Base-by-base conservation (phyloP, 2,113 vertebrate genomes). In the Chlorodrepanis virens region DNA sequence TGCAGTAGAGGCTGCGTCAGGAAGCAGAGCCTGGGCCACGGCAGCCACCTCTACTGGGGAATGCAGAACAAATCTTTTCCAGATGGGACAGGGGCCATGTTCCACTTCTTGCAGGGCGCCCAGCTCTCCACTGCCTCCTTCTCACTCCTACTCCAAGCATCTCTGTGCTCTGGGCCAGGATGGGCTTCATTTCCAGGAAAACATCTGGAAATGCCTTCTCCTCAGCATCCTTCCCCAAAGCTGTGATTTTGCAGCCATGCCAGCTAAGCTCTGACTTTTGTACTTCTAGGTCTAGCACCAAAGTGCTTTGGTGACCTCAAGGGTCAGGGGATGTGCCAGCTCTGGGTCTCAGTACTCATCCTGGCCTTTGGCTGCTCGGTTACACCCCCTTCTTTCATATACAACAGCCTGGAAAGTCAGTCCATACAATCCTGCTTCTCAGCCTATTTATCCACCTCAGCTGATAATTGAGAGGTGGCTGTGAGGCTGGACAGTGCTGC, bases 21-120 rank as follows among this genome's bases (percentile, higher is more conserved):
- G 92, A 69, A 50, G 53, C 16, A 89, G 96, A 97, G 64, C 61
- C 84, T 1, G 12, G 80, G 61, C 2, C 5, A 93, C 2, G 17
- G 60, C 89, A 94, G 92, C 97, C 77, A 87, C 85, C 69, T 40
- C 79, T 10, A 8, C 84, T 23, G 52, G 85, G 91, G 97, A 98
- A 98, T 97, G 97, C 98, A 97, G 98, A 98, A 98, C 98, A 96
- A 97, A 98, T 98, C 94, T 92, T 81, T 97, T 91, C 97, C 98
- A 98, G 97, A 97, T 97, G 97, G 93, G 89, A 64, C 21, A 70
- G 71, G 72, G 92, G 94, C 76, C 86, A 92, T 0, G 6, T 80
- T 93, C 93, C 0, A 5, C 77, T 35, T 65, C 44, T 87, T 5
- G 11, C 12, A 11, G 63, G 59, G 52, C 4, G 3, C 86, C 53